Evolutionary conservation across 2,113 vertebrate genomes (phyloP).

Genomic region (Dicrurus megarhynchus): DNA sequence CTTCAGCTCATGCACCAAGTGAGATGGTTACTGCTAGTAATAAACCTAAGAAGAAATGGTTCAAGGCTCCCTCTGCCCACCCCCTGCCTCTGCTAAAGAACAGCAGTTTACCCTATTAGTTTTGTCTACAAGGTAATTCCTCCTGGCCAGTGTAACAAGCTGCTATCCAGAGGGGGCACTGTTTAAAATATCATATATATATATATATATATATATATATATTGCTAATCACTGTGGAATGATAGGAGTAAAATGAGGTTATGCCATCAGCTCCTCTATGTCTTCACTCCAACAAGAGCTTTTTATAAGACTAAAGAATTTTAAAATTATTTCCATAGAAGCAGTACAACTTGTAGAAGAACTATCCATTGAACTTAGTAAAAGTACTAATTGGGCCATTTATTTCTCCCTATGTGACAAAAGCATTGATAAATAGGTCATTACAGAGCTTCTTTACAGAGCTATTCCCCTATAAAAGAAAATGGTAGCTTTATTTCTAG

Average conservation of each 20-base stretch:
- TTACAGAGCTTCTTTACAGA: neutral
- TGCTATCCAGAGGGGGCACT: neutral
- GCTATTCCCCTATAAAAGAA: neutral
- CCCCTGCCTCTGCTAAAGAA: neutral
- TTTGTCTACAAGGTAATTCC: neutral
- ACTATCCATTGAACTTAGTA: neutral
- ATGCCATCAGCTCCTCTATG: neutral
- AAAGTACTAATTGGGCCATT: neutral
- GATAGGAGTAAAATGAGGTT: neutral
- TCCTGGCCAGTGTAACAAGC: neutral
- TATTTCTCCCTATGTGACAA: neutral
- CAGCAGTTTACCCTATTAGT: neutral
- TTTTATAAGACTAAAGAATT: neutral
- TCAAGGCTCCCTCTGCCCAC: neutral
- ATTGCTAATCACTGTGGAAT: neutral
- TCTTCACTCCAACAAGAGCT: neutral
- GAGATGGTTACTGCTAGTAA: neutral
- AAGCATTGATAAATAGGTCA: neutral
- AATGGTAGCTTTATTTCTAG: neutral
- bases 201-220: neutral
- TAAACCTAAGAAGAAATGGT: neutral
- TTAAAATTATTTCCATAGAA: neutral
- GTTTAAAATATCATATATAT: accelerated
- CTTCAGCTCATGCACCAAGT: neutral
- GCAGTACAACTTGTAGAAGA: neutral